These are phyloP conservation scores for Megastigmus dorsalis DNA, from an alignment of 2,888 invertebrate genomes.

Conservation along the genomic window DNA sequence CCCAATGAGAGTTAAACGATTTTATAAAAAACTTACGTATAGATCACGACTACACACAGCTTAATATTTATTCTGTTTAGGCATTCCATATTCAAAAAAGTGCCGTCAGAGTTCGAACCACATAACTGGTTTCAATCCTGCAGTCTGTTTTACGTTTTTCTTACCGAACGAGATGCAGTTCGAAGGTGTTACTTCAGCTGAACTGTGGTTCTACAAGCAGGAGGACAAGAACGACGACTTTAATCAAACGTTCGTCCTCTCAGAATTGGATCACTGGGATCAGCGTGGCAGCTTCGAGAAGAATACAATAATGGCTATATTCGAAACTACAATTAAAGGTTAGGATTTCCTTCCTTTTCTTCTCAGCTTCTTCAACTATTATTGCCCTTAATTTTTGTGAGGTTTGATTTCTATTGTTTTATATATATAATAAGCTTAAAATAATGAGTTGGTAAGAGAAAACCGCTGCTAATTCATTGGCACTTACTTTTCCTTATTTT, in stretches of 20 bases:
- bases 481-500: no score
- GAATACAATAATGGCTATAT: constrained; percentile 86
- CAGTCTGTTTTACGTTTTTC: constrained; percentile 86
- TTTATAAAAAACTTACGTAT: no score
- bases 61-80: no score
- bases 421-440: no score
- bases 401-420: no score
- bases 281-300: constrained; percentile 81
- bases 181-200: constrained; percentile 85
- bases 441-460: no score
- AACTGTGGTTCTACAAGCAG: constrained; percentile 88
- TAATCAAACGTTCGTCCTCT: constrained; percentile 86
- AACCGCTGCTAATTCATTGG: no score
- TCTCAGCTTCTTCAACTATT: no score
- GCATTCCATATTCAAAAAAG: constrained; percentile 61
- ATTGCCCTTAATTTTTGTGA: no score
- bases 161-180: constrained; percentile 85
- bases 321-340: constrained; percentile 84
- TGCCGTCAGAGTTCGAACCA: constrained; percentile 70
- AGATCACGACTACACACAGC: no score
- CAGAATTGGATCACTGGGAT: constrained; percentile 87
- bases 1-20: no score
- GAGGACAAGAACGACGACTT: constrained; percentile 79
- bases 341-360: no score
- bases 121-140: constrained; percentile 76